Evolutionary conservation across 2,888 invertebrate genomes (phyloP), one percentile per base, ranked within the genome.

Genomic region (Vesta saturnalis): DNA sequence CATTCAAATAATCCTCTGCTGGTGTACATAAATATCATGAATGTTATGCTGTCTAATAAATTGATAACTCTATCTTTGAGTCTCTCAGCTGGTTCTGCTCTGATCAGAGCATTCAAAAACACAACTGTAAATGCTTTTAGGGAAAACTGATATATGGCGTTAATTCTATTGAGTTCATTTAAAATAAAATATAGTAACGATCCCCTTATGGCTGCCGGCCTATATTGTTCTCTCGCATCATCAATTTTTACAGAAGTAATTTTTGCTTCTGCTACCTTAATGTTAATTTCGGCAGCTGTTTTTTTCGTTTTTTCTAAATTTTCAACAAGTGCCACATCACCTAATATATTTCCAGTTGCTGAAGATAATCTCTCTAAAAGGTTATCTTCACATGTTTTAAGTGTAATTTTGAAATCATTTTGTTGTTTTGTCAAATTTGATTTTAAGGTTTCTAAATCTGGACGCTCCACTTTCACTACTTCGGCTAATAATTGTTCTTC

Each of bases 81-180:
- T 1, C 90, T 92, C 0, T 93, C 92, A 0, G 91, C 88, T 0
- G 86, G 83, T 4, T 88, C 87, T 0, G 96, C 92, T 65, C 86
- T 87, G 14, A 85, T 84, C 54, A 97, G 89, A 0, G 97, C 95
- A 74, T 93, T 93, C 76, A 92, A 92, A 83, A 97, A 97, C 1
- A 97, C 96, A 0, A 93, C 92, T 76, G 92, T 94, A 85, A 96
- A 97, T 0, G 97, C 95, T 84, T 97, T 97, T 64, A 97, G 85
- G 0, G 97, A 97, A 85, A 97, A 97, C 83, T 97, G 96, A 84
- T 98, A 98, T 81, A 98, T 94, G 52, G 94, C 94, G 84, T 97
- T 96, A 77, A 97, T 96, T 83, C 94, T 94, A 85, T 92, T 90
- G 57, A 98, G 84, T 78, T 97, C 97, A 80, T 95, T 97, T 69